Evolutionary conservation across 2,113 vertebrate species (phyloP).

Genomic region (Bubo blakistoni): DNA sequence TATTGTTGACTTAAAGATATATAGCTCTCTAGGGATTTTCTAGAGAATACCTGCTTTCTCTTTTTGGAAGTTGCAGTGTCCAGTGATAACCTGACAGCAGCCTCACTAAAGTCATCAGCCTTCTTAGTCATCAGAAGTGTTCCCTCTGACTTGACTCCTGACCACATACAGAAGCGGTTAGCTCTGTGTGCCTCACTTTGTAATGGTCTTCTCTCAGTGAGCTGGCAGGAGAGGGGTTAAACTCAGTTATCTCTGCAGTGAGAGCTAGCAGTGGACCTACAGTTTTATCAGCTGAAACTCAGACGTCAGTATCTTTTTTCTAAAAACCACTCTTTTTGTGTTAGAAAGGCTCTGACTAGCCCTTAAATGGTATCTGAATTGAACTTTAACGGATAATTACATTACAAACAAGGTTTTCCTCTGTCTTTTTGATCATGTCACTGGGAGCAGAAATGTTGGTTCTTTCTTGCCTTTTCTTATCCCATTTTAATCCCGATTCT

Average conservation of each 20-base stretch:
- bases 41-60: not conserved
- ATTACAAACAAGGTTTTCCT: constrained; percentile 41
- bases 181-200: not conserved
- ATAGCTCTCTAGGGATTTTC: not conserved
- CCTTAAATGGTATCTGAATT: constrained; percentile 30
- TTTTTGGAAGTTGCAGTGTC: not conserved
- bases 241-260: not conserved
- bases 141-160: not conserved
- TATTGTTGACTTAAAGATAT: not conserved
- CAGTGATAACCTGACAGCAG: not conserved
- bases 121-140: not conserved
- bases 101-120: not conserved
- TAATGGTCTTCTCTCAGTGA: not conserved
- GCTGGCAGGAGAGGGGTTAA: constrained; percentile 1
- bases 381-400: constrained; percentile 43
- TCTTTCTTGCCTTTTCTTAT: constrained; percentile 69
- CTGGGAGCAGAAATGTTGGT: constrained; percentile 38
- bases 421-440: constrained; percentile 65
- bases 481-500: constrained; percentile 73
- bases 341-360: not conserved
- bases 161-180: not conserved
- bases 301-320: not conserved
- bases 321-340: not conserved
- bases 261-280: not conserved
- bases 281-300: not conserved